Conservation (phyloP, 2,797 vertebrate genomes). For the Menidia menidia region DNA sequence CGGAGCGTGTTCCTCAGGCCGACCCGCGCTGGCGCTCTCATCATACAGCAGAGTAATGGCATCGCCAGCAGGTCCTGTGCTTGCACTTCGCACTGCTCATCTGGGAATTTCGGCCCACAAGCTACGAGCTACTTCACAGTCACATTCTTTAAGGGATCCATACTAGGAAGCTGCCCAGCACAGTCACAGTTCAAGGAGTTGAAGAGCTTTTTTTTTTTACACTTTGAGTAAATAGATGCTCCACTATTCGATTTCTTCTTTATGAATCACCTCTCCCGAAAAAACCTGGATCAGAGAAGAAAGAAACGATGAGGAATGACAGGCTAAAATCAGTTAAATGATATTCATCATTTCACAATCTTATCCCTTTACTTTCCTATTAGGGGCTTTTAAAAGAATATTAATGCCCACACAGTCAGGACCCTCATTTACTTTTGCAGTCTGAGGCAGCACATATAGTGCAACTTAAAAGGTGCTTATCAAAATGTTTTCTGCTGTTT, state of each 20-base stretch:
- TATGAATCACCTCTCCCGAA: constrained; percentile 30
- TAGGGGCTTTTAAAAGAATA: neutral
- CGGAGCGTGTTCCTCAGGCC: constrained; percentile 43
- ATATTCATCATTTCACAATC: neutral
- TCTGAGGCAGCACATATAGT: too few species aligned
- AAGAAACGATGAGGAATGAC: constrained; percentile 11
- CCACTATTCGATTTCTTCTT: constrained; percentile 14
- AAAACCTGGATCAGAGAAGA: constrained; percentile 45
- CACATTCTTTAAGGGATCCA: constrained; percentile 30
- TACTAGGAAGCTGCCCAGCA: constrained; percentile 15
- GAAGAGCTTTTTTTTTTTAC: constrained; percentile 17
- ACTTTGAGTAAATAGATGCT: constrained; percentile 10
- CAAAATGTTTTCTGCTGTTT: too few species aligned
- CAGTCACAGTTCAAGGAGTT: constrained; percentile 6
- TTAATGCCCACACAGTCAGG: neutral
- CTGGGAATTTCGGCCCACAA: constrained; percentile 10
- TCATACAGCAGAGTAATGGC: constrained; percentile 47
- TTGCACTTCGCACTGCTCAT: constrained; percentile 11
- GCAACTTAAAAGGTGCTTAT: too few species aligned
- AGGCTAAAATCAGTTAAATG: neutral
- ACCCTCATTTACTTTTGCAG: too few species aligned
- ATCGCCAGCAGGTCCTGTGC: constrained; percentile 41
- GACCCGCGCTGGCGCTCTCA: constrained; percentile 32
- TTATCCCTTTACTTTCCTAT: neutral
- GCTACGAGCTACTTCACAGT: constrained; percentile 18